Base-by-base conservation (phyloP, 1,140 invertebrate genomes). In the Leptoteleia sp. region DNA sequence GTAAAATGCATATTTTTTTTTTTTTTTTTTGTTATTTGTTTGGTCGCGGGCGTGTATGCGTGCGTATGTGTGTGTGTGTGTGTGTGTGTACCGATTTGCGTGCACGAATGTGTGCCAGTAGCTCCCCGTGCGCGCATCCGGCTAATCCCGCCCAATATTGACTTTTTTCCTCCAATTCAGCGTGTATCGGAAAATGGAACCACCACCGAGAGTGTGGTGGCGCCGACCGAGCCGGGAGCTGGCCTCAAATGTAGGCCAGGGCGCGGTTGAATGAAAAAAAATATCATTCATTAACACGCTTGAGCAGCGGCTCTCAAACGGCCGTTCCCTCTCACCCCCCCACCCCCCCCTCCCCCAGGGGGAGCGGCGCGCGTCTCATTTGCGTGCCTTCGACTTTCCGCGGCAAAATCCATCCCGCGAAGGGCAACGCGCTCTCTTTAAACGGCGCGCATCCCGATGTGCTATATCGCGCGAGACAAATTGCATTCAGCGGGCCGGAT, bases 261-360 rank as follows among this genome's bases (percentile, higher is more conserved):
- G 87, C 82, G 84, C 85, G 86, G 84, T 84, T 88, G 85, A 88
- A 87, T 87, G 87, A 86, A 86, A 88, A 22, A 88, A 87, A 87
- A 87, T 86, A 87, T 87, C 83, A 87, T 88, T 87, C 86, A 88
- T 88, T 87, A 88, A 85, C 83, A 83, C 84, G 85, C 80, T 83
- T 77, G 67, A 57, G 79, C 47, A 64, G 59, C 6, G 59, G 45
- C 59, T 50, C 59, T 64, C 59, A 64, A 64, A 47, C 31, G 31
- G 33, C 4, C 33, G 40, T 19, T 31, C 43, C 15, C 19, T 19
- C n/a, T n/a, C n/a, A n/a, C n/a, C n/a, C n/a, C n/a, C n/a, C n/a
- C n/a, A n/a, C n/a, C n/a, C n/a, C n/a, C n/a, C n/a, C n/a, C n/a
- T n/a, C n/a, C n/a, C n/a, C n/a, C n/a, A n/a, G n/a, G n/a, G n/a